A percentile compares a stretch with the other conserved stretches of the same genome.
These are phyloP conservation scores for Philonicus albiceps DNA, from an alignment of 2,888 invertebrate species.

Conservation along the genomic window DNA sequence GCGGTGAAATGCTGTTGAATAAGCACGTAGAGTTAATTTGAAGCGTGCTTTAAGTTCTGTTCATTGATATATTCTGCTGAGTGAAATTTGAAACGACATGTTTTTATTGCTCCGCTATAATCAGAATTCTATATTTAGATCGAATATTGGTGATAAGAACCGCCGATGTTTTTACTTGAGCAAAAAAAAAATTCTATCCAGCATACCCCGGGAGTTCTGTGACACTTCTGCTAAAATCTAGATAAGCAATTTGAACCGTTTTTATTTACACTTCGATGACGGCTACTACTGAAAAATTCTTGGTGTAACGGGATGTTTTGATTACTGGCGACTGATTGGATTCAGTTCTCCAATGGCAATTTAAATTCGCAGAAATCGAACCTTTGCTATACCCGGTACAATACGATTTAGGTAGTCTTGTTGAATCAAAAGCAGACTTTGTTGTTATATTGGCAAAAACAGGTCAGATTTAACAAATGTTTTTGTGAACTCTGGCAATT, in stretches of 20 bases:
- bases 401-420: neutral
- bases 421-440: too few species aligned
- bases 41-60: conserved; percentile 29
- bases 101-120: conserved; percentile 33
- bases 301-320: neutral
- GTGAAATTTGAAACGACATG: conserved; percentile 39
- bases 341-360: neutral
- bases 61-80: conserved; percentile 31
- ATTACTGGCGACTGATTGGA: neutral
- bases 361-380: neutral
- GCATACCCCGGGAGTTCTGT: neutral
- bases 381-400: neutral
- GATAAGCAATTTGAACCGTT: neutral
- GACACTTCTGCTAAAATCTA: neutral
- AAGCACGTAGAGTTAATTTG: conserved; percentile 39
- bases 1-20: conserved; percentile 39
- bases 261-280: neutral
- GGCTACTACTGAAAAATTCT: neutral
- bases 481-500: too few species aligned
- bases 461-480: too few species aligned
- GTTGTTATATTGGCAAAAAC: too few species aligned
- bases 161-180: neutral
- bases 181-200: neutral
- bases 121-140: conserved; percentile 42
- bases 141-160: conserved; percentile 31